Base-by-base conservation (phyloP, 2,113 vertebrate genomes). In the Carassius auratus region DNA sequence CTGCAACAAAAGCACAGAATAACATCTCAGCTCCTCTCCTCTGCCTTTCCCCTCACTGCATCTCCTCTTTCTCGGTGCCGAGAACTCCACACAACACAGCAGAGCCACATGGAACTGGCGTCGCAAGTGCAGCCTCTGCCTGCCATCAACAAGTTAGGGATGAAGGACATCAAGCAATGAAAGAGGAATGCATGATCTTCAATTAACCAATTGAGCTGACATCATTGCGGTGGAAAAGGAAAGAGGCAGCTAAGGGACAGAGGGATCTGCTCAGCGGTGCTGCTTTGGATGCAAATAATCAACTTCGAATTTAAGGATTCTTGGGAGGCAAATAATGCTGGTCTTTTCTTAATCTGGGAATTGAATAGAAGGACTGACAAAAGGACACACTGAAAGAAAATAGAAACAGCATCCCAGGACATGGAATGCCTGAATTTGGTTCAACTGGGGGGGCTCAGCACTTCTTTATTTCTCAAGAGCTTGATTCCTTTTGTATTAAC, bases 81-180 rank as follows among this genome's bases (percentile, higher is more conserved):
- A 96, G 96, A 94, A 95, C 96, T 96, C 95, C 95, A 96, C 95
- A 95, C 95, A 95, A 89, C 96, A 95, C 93, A 95, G 95, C 95
- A 95, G 95, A 93, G 90, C 90, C 89, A 38, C 91, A 91, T 93
- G 95, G 94, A 95, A 95, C 95, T 94, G 93, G 94, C 95, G 88
- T 95, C 93, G 93, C 93, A 94, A 95, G 96, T 95, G 94, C 95
- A 96, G 95, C 94, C 93, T 94, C 94, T 94, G 95, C 94, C 95
- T 95, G 95, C 95, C 97, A 98, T 98, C 97, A 99, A 99, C 97
- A 99, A 99, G 98, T 99, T 97, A 96, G 93, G 95, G 92, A 84
- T 92, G 93, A 93, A 92, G 91, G 93, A 96, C 95, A 93, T 93
- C 92, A 91, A 91, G 91, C 92, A 91, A 85, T 64, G 93, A 93